phyloP scores from a whole-genome alignment of 2,113 vertebrate genomes.

The Serinus canaria region DNA sequence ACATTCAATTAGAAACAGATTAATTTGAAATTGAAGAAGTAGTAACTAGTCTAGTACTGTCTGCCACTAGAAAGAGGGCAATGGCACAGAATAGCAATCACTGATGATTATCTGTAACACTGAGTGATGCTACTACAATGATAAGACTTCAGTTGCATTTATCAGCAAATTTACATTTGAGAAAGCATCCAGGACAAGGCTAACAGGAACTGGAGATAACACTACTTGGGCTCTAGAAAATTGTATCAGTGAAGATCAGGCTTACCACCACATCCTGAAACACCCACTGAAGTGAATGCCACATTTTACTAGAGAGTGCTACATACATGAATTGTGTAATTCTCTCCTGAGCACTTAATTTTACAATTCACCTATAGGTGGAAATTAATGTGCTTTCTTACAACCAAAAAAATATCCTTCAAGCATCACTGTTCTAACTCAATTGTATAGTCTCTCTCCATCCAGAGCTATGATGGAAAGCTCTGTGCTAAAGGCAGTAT shows the following conservation, averaged over 20 bases:
- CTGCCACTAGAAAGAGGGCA: not conserved
- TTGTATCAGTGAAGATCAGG: not conserved
- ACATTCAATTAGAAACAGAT: not conserved
- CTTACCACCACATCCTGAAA: not conserved
- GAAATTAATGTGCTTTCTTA: not conserved
- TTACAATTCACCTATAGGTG: not conserved
- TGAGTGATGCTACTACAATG: not conserved
- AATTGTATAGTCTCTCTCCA: not conserved
- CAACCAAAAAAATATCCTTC: not conserved
- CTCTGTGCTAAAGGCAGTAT: not conserved
- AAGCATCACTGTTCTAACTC: not conserved
- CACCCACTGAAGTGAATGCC: not conserved
- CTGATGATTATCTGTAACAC: not conserved
- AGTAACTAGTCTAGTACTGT: not conserved
- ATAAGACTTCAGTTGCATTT: not conserved
- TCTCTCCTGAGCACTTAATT: not conserved
- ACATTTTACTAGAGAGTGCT: not conserved
- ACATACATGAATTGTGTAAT: fast-evolving
- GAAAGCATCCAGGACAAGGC: not conserved
- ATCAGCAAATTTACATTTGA: not conserved
- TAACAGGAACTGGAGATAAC: not conserved
- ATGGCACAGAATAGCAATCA: not conserved
- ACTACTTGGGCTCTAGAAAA: not conserved
- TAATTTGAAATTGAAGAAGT: not conserved
- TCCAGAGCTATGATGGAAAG: not conserved